Evolutionary conservation across 2,797 vertebrate species (phyloP).

Genomic region (Crypturellus tataupa): DNA sequence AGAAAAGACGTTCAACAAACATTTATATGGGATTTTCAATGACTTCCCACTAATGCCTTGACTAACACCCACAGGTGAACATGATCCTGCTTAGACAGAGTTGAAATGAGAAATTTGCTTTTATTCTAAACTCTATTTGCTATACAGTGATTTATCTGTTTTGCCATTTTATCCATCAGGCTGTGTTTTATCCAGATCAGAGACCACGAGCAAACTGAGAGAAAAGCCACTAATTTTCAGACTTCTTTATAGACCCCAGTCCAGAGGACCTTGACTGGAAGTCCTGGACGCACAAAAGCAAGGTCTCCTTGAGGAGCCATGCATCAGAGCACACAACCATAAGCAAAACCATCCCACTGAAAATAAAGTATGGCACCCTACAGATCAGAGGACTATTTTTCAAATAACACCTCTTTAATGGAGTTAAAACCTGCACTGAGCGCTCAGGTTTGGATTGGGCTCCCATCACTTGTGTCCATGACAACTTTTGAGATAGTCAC

Average conservation of each 20-base stretch:
- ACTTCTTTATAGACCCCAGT: background rate
- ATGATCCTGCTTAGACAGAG: background rate
- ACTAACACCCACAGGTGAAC: background rate
- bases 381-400: background rate
- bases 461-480: rapidly evolving
- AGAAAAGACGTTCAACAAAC: background rate
- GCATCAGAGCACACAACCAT: background rate
- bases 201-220: background rate
- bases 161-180: background rate
- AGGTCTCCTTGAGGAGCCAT: background rate
- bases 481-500: background rate
- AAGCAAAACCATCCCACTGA: background rate
- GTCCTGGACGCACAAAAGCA: background rate
- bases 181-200: background rate
- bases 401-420: rapidly evolving
- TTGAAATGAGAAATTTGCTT: slow-evolving; percentile 13
- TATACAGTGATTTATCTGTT: background rate
- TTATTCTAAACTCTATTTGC: background rate
- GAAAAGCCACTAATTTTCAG: background rate
- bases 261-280: background rate
- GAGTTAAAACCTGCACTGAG: rapidly evolving
- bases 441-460: rapidly evolving
- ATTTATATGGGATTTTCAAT: background rate
- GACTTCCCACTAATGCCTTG: background rate
- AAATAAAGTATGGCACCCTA: background rate